A percentile compares a stretch with the other conserved stretches of the same genome.
Evolutionary conservation across 2,113 vertebrate species (phyloP).

Genomic region (Nasalis larvatus): DNA sequence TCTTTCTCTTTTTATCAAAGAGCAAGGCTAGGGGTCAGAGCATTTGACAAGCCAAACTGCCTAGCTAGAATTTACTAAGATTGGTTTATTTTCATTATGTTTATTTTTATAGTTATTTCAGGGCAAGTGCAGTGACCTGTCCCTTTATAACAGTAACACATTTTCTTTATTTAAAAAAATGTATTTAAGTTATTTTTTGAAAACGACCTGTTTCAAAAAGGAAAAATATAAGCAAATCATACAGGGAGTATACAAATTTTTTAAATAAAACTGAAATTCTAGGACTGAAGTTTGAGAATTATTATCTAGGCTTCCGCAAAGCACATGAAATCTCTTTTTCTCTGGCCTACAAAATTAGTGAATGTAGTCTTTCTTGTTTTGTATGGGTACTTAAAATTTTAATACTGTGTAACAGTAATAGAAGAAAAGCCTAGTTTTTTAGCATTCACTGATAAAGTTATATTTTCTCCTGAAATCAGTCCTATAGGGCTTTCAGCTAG

Average conservation of each 20-base stretch:
- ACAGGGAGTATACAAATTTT: background rate
- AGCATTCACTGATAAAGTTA: background rate
- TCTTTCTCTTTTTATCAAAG: background rate
- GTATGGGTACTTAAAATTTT: background rate
- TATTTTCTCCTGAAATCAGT: background rate
- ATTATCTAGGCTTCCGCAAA: background rate
- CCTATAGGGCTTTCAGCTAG: background rate
- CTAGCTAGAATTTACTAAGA: background rate
- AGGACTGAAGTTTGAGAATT: background rate
- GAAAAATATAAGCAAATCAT: background rate
- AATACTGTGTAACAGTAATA: background rate
- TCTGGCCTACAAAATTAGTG: background rate
- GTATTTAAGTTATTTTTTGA: background rate
- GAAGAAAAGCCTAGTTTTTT: background rate
- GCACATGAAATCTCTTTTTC: background rate
- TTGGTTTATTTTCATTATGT: background rate
- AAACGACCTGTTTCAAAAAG: background rate
- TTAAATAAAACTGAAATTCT: background rate
- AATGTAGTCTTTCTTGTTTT: background rate
- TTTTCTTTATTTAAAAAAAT: background rate
- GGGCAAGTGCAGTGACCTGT: background rate
- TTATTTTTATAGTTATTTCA: background rate
- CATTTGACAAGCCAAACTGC: background rate
- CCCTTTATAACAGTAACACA: background rate
- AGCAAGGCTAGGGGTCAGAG: background rate